phyloP scores from a whole-genome alignment of 2,888 invertebrate genomes.

The Parthenolecanium corni region DNA sequence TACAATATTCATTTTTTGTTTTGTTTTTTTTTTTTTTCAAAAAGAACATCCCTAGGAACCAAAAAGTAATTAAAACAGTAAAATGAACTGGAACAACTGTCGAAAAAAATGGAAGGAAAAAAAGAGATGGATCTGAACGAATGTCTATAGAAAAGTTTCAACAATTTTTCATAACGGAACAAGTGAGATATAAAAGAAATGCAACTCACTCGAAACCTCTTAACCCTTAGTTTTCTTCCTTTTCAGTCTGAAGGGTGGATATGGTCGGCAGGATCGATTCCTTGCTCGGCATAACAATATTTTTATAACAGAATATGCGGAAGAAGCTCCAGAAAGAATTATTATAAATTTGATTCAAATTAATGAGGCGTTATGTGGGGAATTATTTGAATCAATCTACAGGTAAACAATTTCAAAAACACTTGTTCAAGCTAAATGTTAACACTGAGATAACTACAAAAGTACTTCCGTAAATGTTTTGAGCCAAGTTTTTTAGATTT shows the following conservation, averaged over 20 bases:
- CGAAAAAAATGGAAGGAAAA: neutral
- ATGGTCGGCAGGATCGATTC: neutral
- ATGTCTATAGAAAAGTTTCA: conserved; percentile 5
- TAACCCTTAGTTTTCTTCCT: neutral
- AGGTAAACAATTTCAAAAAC: no score
- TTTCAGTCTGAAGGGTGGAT: neutral
- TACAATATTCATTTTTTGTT: neutral
- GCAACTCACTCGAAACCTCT: conserved; percentile 7
- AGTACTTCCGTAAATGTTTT: no score
- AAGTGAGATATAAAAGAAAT: conserved; percentile 8
- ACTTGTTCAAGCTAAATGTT: no score
- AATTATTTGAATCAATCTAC: no score
- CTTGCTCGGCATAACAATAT: no score
- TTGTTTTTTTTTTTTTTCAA: neutral
- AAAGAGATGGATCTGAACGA: neutral
- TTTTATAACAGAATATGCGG: no score
- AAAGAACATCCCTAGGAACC: neutral
- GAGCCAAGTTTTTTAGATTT: no score
- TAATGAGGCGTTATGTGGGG: no score
- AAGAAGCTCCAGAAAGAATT: no score
- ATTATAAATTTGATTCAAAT: no score
- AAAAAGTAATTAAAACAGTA: neutral
- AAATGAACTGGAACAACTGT: neutral
- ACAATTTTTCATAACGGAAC: neutral
- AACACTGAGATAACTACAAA: no score